Evolutionary conservation across 2,888 invertebrate species (phyloP).

Genomic region (Pammene fasciana): DNA sequence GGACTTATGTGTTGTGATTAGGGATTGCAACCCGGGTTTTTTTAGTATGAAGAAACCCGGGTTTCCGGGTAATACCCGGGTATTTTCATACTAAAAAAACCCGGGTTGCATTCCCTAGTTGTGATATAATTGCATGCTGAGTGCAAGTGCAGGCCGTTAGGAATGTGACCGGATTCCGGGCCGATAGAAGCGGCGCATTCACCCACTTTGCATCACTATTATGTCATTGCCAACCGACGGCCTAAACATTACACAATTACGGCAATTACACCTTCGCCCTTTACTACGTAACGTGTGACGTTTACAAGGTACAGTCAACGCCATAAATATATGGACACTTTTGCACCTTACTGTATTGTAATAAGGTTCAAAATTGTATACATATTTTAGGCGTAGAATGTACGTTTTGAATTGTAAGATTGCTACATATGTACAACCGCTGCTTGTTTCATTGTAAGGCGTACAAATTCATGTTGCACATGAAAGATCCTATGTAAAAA

Average conservation of each 20-base stretch:
- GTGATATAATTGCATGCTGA: constrained; percentile 60
- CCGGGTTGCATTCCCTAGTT: no score
- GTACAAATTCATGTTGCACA: not conserved
- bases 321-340: no score
- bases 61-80: no score
- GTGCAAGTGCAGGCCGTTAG: constrained; percentile 73
- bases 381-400: no score
- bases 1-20: constrained; percentile 51
- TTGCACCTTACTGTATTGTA: no score
- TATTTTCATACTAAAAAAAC: no score
- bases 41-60: no score
- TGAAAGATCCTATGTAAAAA: not conserved
- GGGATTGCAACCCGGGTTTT: no score
- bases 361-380: no score
- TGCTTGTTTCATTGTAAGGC: not conserved
- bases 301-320: no score
- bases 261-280: constrained; percentile 29
- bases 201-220: constrained; percentile 67
- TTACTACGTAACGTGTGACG: not conserved
- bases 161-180: constrained; percentile 76
- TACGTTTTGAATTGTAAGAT: constrained; percentile 20
- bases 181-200: constrained; percentile 61
- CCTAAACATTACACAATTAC: constrained; percentile 65
- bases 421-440: not conserved
- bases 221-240: constrained; percentile 72